Evolutionary conservation across 2,113 vertebrate species (phyloP), one percentile per base, ranked within the genome.

Genomic region (Agapornis roseicollis): DNA sequence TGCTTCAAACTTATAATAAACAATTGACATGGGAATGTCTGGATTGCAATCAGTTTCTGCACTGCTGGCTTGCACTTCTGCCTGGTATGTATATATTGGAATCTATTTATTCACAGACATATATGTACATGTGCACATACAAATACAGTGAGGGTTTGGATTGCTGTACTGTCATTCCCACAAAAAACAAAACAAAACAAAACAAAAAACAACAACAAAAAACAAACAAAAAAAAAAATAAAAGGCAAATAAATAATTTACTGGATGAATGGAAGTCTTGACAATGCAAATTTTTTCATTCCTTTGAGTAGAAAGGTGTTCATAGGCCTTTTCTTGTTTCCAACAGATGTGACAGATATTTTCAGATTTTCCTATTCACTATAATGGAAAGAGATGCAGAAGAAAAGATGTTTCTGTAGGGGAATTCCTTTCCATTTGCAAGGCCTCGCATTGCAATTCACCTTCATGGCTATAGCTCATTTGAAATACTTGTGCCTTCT

Each of bases 1-100:
- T 87, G 92, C 58, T 97, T 97, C 85, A 82, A 9, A 90, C 24
- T 96, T 80, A 93, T 92, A 85, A 78, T 74, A 37, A 73, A 53
- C 76, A 92, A 91, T 95, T 95, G 87, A 90, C 1, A 17, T 18
- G 35, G 17, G 7, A 94, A 84, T 1, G 1, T 65, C 49, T 35
- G 88, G 20, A 3, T 50, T 88, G 46, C 24, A 35, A 37, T 83
- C 27, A 2, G 42, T 88, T 93, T 95, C 50, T 71, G 15, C 47
- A 29, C 22, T 91, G 10, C 6, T 87, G 61, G 10, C 18, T 89
- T 88, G 42, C 50, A 35, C 17, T 65, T 17, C 42, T 87, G 12
- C 27, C 68, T 86, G 8, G 7, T 58, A 42, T 3, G 0, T 28
- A 50, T 20, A 24, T 66, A 41, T 86, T 24, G 81, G 27, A 78